A percentile compares a stretch with the other conserved stretches of the same genome.
phyloP scores from a whole-genome alignment of 2,888 invertebrate species.

The Dendrolimus houi region DNA sequence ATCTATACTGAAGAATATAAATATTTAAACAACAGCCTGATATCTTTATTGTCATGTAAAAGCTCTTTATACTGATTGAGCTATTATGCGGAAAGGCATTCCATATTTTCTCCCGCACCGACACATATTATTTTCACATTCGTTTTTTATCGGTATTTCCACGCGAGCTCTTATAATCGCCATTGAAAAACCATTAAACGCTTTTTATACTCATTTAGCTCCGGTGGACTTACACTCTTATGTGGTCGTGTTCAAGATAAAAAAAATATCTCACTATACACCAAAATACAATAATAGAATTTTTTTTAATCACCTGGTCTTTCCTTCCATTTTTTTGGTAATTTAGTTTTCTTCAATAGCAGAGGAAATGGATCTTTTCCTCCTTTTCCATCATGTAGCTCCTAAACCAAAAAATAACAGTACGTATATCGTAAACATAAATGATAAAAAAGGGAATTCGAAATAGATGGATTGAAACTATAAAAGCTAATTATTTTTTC shows the following conservation, averaged over 20 bases:
- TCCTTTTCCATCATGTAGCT: slow-evolving; percentile 81
- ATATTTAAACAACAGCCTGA: no score
- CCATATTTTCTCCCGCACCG: slow-evolving; percentile 19
- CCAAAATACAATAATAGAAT: no score
- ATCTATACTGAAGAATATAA: no score
- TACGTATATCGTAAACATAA: no score
- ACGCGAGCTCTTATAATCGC: slow-evolving; percentile 23
- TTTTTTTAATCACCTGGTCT: slow-evolving; percentile 50
- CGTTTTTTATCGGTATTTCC: slow-evolving; percentile 33
- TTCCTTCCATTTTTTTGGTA: slow-evolving; percentile 84
- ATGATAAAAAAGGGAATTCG: no score
- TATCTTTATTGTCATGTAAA: slow-evolving; percentile 3
- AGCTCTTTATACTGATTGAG: slow-evolving; percentile 25
- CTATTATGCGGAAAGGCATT: slow-evolving; percentile 24
- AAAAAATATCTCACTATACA: no score
- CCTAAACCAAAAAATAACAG: slow-evolving; percentile 39
- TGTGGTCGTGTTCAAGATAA: no score
- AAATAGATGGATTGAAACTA: no score
- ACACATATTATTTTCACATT: slow-evolving; percentile 29
- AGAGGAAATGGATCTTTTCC: slow-evolving; percentile 87
- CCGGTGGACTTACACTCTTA: slow-evolving; percentile 4
- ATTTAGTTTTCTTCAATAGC: slow-evolving; percentile 83
- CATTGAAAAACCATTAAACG: slow-evolving; percentile 38
- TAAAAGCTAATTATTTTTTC: neutral
- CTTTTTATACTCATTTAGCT: slow-evolving; percentile 23